phyloP scores from a whole-genome alignment of 2,797 vertebrate species.

The Caiman crocodilus region DNA sequence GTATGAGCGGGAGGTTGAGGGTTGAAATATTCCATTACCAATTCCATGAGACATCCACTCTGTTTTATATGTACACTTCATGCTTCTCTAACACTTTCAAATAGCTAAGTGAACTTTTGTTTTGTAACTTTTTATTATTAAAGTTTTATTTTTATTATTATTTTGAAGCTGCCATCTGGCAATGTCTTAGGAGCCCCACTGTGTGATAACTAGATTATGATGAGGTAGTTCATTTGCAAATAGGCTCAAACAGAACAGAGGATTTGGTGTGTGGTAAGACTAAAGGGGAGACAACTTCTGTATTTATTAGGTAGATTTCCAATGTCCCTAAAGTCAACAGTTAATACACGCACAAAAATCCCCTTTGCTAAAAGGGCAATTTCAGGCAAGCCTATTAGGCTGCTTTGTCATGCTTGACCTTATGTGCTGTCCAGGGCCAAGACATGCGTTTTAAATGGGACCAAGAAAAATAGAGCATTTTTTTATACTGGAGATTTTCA shows the following conservation, averaged over 20 bases:
- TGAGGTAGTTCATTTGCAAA: neutral
- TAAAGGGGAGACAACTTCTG: neutral
- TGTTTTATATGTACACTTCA: neutral
- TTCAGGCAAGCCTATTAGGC: neutral
- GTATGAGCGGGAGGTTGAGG: accelerated
- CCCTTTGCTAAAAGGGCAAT: neutral
- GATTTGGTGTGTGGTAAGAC: neutral
- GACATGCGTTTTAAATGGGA: neutral
- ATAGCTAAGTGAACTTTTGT: neutral
- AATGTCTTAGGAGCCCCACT: neutral
- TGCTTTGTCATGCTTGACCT: neutral
- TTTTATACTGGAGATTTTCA: neutral
- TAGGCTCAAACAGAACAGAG: neutral
- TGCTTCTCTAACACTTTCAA: neutral
- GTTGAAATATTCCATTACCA: neutral
- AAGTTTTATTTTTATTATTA: neutral
- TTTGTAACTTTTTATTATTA: neutral
- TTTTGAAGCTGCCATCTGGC: neutral
- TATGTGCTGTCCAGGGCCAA: neutral
- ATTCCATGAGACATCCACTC: neutral
- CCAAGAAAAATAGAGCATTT: neutral
- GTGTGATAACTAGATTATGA: neutral
- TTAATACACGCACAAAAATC: neutral
- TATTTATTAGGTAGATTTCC: neutral
- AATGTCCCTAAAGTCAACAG: neutral